phyloP scores from a whole-genome alignment of 2,113 vertebrate genomes.

The Laticauda colubrina region DNA sequence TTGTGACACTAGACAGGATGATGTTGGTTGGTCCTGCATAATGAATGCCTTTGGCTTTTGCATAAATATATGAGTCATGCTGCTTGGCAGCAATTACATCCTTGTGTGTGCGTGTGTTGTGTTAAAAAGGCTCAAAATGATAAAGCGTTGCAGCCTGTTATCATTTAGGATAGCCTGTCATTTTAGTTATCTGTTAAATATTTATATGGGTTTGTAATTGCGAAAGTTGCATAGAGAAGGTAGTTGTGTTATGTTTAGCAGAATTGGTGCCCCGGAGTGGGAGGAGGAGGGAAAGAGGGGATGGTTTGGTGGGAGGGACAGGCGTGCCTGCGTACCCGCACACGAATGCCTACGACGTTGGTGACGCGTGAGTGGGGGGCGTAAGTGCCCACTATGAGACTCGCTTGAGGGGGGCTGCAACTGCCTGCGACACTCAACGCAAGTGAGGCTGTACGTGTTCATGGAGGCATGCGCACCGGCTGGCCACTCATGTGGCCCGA shows the following conservation, averaged over 20 bases:
- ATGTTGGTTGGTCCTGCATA: background rate
- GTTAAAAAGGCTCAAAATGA: background rate
- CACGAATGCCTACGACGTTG: too few species aligned
- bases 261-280: too few species aligned
- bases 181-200: background rate
- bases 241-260: background rate
- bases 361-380: too few species aligned
- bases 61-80: too few species aligned
- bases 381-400: too few species aligned
- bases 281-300: too few species aligned
- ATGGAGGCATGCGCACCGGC: too few species aligned
- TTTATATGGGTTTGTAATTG: background rate
- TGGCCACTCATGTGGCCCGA: too few species aligned
- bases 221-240: background rate
- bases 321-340: accelerated
- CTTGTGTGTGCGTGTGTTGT: background rate
- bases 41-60: background rate
- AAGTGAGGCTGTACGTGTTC: too few species aligned
- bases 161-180: background rate
- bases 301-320: too few species aligned
- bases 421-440: accelerated
- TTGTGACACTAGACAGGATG: background rate
- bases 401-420: too few species aligned
- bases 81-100: background rate
- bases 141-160: background rate